A percentile compares a stretch with the other conserved stretches of the same genome.
Evolutionary conservation across 1,140 invertebrate species (phyloP).

Genomic region (Eubasilissa regina): DNA sequence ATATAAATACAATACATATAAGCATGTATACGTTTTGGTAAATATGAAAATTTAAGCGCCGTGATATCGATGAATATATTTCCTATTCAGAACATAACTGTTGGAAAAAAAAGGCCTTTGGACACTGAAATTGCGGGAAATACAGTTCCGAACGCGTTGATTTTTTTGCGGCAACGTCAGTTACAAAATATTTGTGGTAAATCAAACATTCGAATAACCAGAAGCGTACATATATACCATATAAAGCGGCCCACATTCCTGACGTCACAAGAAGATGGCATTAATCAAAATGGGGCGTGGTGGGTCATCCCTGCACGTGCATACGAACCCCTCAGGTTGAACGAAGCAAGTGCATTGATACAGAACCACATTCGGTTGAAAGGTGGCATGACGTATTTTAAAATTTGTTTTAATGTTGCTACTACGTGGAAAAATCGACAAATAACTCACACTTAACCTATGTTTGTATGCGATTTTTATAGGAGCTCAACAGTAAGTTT

Average conservation of each 20-base stretch:
- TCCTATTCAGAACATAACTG: too few relatives aligned
- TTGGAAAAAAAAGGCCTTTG: too few relatives aligned
- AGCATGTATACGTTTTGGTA: too few relatives aligned
- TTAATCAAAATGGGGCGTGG: conserved; percentile 21
- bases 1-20: too few relatives aligned
- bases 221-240: neutral
- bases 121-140: too few relatives aligned
- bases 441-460: too few relatives aligned
- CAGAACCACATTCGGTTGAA: neutral
- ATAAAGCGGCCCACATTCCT: neutral
- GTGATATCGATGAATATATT: too few relatives aligned
- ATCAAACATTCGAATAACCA: neutral
- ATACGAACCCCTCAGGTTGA: neutral
- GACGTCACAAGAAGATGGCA: neutral
- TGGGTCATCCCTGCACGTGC: conserved; percentile 10
- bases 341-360: neutral
- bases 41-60: too few relatives aligned
- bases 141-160: too few relatives aligned
- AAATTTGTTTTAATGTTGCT: too few relatives aligned
- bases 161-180: neutral
- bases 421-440: too few relatives aligned
- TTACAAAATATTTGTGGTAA: neutral
- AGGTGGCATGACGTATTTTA: neutral
- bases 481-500: neutral
- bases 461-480: too few relatives aligned